Evolutionary conservation across 37 sponge, comb jelly and placozoan species (phyloP).

Genomic region (Crambe crambe): DNA sequence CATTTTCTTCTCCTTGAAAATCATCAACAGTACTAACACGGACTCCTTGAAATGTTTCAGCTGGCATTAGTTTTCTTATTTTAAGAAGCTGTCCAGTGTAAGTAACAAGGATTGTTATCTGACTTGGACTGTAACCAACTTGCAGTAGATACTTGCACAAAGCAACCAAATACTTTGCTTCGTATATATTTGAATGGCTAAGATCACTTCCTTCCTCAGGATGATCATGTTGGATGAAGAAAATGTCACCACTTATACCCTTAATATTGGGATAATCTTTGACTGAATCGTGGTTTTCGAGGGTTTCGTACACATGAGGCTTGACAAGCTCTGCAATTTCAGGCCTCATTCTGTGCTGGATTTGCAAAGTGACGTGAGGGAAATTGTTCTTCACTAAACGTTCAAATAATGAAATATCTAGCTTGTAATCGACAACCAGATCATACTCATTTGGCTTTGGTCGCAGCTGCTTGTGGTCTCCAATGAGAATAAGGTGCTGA

Average conservation of each 20-base stretch:
- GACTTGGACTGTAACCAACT: constrained; percentile 57
- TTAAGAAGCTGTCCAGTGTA: constrained; percentile 86
- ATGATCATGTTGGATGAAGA: constrained; percentile 57
- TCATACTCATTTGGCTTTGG: constrained; percentile 83
- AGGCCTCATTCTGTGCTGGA: constrained; percentile 95
- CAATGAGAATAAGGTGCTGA: constrained; percentile 93
- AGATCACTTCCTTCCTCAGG: constrained; percentile 45
- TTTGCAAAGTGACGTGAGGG: constrained; percentile 71
- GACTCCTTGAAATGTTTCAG: constrained; percentile 59
- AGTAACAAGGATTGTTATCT: constrained; percentile 84
- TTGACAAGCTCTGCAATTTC: constrained; percentile 76
- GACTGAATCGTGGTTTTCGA: constrained; percentile 68
- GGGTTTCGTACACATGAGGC: constrained; percentile 70
- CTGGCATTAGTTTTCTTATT: constrained; percentile 44
- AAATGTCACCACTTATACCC: constrained; percentile 68
- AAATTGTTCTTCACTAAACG: constrained; percentile 67
- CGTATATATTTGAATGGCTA: constrained; percentile 78
- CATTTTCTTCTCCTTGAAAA: constrained; percentile 98
- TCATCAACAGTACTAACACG: constrained; percentile 77
- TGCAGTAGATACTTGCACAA: constrained; percentile 74
- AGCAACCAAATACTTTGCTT: constrained; percentile 71
- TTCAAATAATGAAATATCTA: constrained; percentile 92
- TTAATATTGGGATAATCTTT: constrained; percentile 42
- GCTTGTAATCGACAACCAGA: constrained; percentile 72
- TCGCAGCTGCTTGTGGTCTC: constrained; percentile 95